Evolutionary conservation across 2,797 vertebrate genomes (phyloP).

Genomic region (Philypnodon macrostomus): DNA sequence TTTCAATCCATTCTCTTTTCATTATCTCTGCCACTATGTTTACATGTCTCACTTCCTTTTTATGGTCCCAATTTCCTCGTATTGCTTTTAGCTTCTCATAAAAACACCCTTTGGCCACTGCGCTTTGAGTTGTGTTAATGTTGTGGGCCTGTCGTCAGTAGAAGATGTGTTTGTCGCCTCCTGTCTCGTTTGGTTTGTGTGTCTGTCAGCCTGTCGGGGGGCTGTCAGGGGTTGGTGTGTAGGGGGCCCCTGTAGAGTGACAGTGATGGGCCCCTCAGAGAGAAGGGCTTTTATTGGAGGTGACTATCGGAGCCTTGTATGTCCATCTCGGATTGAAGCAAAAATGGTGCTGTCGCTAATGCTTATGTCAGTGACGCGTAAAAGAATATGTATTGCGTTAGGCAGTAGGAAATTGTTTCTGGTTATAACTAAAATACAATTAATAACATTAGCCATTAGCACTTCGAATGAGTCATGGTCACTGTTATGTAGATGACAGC

Average conservation of each 20-base stretch:
- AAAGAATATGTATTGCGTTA: too few relatives aligned
- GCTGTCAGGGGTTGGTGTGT: constrained; percentile 39
- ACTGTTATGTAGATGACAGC: too few relatives aligned
- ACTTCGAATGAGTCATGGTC: too few relatives aligned
- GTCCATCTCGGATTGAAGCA: too few relatives aligned
- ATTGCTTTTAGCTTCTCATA: background rate
- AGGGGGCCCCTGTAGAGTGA: constrained; percentile 46
- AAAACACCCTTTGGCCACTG: background rate
- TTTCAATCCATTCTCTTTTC: background rate
- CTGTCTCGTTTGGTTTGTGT: background rate
- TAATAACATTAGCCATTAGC: too few relatives aligned
- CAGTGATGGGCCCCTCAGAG: constrained; percentile 55
- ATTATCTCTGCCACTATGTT: background rate
- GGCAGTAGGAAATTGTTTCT: too few relatives aligned
- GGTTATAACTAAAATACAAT: too few relatives aligned
- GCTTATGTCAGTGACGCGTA: too few relatives aligned
- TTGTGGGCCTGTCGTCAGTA: too few relatives aligned
- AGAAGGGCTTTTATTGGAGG: constrained; percentile 24
- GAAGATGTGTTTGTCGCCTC: constrained; percentile 4
- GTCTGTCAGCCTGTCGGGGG: too few relatives aligned
- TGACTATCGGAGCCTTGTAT: constrained; percentile 13
- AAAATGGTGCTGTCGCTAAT: too few relatives aligned
- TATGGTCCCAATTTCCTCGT: background rate
- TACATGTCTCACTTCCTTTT: background rate
- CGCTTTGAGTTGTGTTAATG: too few relatives aligned